Conservation (phyloP, 2,113 vertebrate genomes). For the Ictalurus furcatus region DNA sequence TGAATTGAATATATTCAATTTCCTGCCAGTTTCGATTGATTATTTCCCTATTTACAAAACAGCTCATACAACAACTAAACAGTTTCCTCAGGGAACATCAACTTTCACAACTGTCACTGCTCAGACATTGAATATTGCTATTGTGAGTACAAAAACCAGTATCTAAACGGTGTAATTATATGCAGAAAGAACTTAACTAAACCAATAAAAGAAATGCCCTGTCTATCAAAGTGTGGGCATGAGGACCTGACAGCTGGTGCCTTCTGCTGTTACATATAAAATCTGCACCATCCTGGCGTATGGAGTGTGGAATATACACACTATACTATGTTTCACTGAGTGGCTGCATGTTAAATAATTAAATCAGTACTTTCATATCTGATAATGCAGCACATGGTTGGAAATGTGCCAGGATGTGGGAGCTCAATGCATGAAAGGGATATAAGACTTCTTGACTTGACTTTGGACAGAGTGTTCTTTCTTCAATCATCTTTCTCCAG, state of each 20-base stretch:
- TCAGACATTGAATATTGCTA: background rate
- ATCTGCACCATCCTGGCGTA: background rate
- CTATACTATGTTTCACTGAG: conserved; percentile 11
- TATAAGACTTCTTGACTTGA: conserved; percentile 2
- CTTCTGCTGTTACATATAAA: conserved; percentile 24
- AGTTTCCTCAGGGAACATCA: background rate
- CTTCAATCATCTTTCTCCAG: too few relatives aligned
- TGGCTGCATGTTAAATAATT: conserved; percentile 66
- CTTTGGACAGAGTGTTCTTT: too few relatives aligned
- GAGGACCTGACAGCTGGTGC: conserved; percentile 24
- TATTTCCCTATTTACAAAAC: background rate
- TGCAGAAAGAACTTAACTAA: background rate
- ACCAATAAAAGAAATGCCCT: conserved; percentile 10
- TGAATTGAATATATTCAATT: background rate
- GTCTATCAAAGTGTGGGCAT: conserved; percentile 17
- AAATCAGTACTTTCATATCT: conserved; percentile 65
- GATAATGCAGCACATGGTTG: conserved; percentile 60
- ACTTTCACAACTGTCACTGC: background rate
- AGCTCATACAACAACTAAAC: background rate
- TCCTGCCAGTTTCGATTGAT: background rate
- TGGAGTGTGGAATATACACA: conserved; percentile 5
- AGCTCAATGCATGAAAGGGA: background rate
- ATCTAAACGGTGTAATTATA: conserved; percentile 4
- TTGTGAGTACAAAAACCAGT: background rate
- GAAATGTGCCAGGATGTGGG: conserved; percentile 55